These are phyloP conservation scores for Agonopterix heracliana DNA, from an alignment of 2,888 invertebrate species.

Conservation along the genomic window DNA sequence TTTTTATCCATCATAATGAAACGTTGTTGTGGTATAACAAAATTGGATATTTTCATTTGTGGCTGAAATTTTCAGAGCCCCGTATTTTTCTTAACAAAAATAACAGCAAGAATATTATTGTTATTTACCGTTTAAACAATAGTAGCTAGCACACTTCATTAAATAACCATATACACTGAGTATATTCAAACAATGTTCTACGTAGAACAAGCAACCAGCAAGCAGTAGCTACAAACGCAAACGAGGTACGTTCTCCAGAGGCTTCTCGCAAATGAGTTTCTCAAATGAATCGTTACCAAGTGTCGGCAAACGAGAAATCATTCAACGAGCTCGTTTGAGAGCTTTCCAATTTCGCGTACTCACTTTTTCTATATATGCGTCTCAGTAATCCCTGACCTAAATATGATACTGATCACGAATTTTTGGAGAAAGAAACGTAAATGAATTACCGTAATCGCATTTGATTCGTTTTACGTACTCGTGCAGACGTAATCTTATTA, in stretches of 20 bases:
- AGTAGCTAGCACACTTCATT: too few species aligned
- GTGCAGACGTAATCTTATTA: slow-evolving; percentile 1
- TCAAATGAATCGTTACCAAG: slow-evolving; percentile 67
- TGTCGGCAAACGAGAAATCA: slow-evolving; percentile 57
- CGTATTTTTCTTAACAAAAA: too few species aligned
- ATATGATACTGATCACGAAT: slow-evolving; percentile 8
- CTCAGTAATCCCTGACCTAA: slow-evolving; percentile 21
- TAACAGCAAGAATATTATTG: too few species aligned
- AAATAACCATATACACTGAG: too few species aligned
- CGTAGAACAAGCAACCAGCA: not conserved
- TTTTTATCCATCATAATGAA: too few species aligned
- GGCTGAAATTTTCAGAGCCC: too few species aligned
- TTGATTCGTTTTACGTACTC: too few species aligned
- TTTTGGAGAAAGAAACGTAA: not conserved
- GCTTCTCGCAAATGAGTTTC: slow-evolving; percentile 61
- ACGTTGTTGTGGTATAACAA: too few species aligned
- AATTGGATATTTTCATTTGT: too few species aligned
- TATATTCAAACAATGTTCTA: too few species aligned
- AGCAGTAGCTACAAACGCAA: slow-evolving; percentile 45
- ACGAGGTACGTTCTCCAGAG: slow-evolving; percentile 58
- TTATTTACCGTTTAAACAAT: too few species aligned
- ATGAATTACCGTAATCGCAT: too few species aligned
- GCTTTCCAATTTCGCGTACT: slow-evolving; percentile 47
- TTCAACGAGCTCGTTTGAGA: slow-evolving; percentile 36
- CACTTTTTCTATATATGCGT: slow-evolving; percentile 31